phyloP scores from a whole-genome alignment of 1,140 invertebrate species.

The Drosophila orena region DNA sequence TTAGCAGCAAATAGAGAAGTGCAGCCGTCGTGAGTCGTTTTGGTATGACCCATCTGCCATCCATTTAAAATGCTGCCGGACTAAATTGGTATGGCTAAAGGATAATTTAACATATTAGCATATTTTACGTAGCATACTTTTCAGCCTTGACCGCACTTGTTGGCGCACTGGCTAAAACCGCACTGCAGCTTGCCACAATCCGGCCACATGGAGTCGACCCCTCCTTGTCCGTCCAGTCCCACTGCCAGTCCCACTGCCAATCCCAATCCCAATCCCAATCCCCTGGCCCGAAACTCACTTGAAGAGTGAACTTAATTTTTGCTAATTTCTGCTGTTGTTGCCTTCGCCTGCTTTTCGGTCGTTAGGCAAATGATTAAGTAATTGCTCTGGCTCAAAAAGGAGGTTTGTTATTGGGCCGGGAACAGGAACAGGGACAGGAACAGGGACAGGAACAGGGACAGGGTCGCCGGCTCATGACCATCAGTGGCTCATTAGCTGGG shows the following conservation, averaged over 20 bases:
- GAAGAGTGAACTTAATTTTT: conserved; percentile 47
- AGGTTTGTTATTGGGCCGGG: conserved; percentile 3
- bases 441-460: not conserved
- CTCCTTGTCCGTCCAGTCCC: not conserved
- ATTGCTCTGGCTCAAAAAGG: conserved; percentile 32
- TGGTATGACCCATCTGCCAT: too few relatives aligned
- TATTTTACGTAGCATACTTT: not conserved
- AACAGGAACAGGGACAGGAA: conserved; percentile 21
- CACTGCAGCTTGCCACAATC: conserved; percentile 18
- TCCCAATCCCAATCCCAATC: not conserved
- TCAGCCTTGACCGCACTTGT: not conserved
- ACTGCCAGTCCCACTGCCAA: not conserved
- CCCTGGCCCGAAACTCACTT: conserved; percentile 13
- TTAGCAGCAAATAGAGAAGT: too few relatives aligned
- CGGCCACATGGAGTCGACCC: conserved; percentile 2
- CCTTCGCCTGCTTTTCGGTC: conserved; percentile 43
- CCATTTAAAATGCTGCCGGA: too few relatives aligned
- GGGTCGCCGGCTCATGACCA: conserved; percentile 49
- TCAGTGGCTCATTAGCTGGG: conserved; percentile 54
- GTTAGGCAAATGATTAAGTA: conserved; percentile 54
- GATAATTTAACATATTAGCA: conserved; percentile 7
- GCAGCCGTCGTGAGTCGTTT: too few relatives aligned
- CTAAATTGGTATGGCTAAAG: too few relatives aligned
- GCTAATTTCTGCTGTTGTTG: conserved; percentile 46
- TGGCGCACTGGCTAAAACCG: conserved; percentile 18